Base-by-base conservation (phyloP, 2,888 invertebrate species). In the Lottia gigantea region DNA sequence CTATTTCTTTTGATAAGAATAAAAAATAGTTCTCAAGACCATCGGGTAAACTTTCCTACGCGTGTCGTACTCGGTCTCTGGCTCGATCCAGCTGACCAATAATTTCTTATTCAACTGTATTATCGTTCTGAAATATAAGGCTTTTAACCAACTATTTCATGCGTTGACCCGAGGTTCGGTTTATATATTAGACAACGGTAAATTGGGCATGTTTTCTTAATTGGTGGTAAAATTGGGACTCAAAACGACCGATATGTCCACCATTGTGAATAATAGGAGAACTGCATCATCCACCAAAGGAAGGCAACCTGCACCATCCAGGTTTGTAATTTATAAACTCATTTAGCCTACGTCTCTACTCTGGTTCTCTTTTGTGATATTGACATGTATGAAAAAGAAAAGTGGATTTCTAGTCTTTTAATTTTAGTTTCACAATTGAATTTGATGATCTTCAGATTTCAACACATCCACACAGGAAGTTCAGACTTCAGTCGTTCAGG, bases 21-120 rank as follows among this genome's bases (percentile, higher is more conserved):
- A 40, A 40, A 40, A 40, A 40, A 40, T 40, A 40, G 40, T 40
- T 40, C 40, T 40, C 11, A 6, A 40, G 1, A 40, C 40, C 40
- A 40, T 4, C 6, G n/a, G 31, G 31, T 31, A 31, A 3, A 31
- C 31, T 66, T 71, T 71, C 62, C 45, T 40, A 23, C 71, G 67
- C 71, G 62, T 71, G 67, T 66, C 61, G 66, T 66, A 71, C 66
- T 71, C 66, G 71, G 63, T 67, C 63, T 49, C 64, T 55, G 25
- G 31, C 16, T 67, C 26, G 46, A 45, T 71, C 46, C 67, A 71
- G 65, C 71, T 71, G 67, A 67, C 71, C 67, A 71, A 67, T 66
- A 66, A 55, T 49, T 69, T 55, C 64, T 69, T 64, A 63, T 68
- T 68, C 40, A 40, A 40, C 8, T 40, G 11, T 40, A 8, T 8